Evolutionary conservation across 30 jellyfish, hydroid and myxozoan genomes (phyloP), one percentile per base, ranked within the genome.

Genomic region (Pseudorhiza aurosa): DNA sequence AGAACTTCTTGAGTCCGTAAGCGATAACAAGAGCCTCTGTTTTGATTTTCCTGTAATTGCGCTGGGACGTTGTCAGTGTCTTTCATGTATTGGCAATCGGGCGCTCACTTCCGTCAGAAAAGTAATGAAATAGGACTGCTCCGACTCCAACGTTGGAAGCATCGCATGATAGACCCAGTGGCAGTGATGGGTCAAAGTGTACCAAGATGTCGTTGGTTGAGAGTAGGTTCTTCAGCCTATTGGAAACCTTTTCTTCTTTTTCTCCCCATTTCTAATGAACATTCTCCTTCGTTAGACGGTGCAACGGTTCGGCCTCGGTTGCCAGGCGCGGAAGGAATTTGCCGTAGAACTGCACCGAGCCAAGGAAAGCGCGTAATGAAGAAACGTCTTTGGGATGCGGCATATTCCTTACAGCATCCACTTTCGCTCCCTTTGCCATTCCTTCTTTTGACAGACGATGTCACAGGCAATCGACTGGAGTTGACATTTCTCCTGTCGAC

Each of bases 391-490:
- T 60, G 30, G 75, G 75, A 60, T 49, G 29, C 12, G 50, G 27
- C 51, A 60, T 60, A 0, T 60, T 60, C 4, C 11, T 49, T 25
- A 60, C 21, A 22, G 75, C 50, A 57, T 21, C 71, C 25, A 60
- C 75, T 27, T 60, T 60, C 15, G 75, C 51, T 25, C 75, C 75
- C 22, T 60, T 60, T 60, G 75, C 75, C 25, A 60, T 60, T 60
- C 75, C 75, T 60, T 60, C 21, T 1, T 60, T 49, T 28, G 50
- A 60, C 72, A 60, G 75, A 6, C 27, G 75, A 60, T 60, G 75
- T 60, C 75, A 49, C 75, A 22, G 22, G 30, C 30, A 60, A 21
- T 60, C 75, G 30, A 60, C 75, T 25, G 27, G 30, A 60, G 30
- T 19, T 60, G 75, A 33, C 75, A 60, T 60, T 60, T 60, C 30